Base-by-base conservation (phyloP, 2,888 invertebrate genomes). In the Pristionchus maxplancki region DNA sequence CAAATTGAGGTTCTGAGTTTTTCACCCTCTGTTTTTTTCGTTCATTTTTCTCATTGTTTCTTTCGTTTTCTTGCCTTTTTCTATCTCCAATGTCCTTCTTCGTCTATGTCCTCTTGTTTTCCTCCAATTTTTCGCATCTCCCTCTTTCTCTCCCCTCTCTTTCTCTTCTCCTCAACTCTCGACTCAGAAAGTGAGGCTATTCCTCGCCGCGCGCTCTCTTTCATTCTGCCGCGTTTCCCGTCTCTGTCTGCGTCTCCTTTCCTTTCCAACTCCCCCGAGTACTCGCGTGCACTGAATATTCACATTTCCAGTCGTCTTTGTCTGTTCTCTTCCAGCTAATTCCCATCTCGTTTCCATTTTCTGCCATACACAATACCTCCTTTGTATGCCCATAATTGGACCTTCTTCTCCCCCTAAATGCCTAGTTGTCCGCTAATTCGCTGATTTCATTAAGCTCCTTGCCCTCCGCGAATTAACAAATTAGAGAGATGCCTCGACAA, bases 161-260 rank as follows among this genome's bases (percentile, higher is more conserved):
- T 34, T 78, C 40, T 28, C 24, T 44, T 44, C 78, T 78, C 48
- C 44, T 44, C 44, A 48, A 78, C 78, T 78, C 44, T 78, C 44
- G 44, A 78, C 44, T 40, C 44, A 20, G 44, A 44, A 44, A 78
- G 44, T 40, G 44, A 48, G n/a, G 78, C 78, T 78, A 28, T 78
- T 28, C 44, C 44, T 31, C 67, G 31, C 67, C 78, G 78, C 78
- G n/a, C 78, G 34, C 78, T n/a, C n/a, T 78, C 44, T 78, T 44
- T 48, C 44, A 28, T 82, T 82, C 44, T 31, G 53, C 53, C 44
- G 40, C 71, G 48, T 53, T 82, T 53, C 37, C 71, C 44, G 20
- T 74, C 28, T 37, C 24, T 74, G 34, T 74, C 78, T n/a, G n/a
- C n/a, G 28, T 78, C 44, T 78, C 44, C 44, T 3, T n/a, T 40